Evolutionary conservation across 2,888 invertebrate species (phyloP).

Genomic region (Acronicta leporina): DNA sequence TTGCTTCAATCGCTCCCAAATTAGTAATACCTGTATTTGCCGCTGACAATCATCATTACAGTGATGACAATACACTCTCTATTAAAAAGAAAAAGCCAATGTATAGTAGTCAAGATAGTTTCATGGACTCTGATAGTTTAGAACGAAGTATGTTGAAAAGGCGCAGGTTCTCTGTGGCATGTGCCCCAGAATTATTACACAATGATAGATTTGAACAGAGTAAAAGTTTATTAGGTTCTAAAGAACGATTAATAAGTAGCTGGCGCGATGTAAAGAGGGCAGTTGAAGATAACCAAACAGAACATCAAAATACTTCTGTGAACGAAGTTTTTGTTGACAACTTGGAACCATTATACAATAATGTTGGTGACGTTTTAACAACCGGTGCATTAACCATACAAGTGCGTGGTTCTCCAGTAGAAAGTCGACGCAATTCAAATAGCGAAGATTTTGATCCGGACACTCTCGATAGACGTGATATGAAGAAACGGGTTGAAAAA

Average conservation of each 20-base stretch:
- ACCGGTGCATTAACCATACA: conserved; percentile 95
- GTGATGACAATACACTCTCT: conserved; percentile 76
- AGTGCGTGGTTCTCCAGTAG: conserved; percentile 93
- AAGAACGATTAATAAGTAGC: conserved; percentile 76
- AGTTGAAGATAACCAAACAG: conserved; percentile 65
- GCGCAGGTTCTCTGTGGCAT: conserved; percentile 81
- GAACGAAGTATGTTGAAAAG: conserved; percentile 73
- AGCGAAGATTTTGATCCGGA: conserved; percentile 94
- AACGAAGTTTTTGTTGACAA: conserved; percentile 92
- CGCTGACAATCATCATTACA: conserved; percentile 80
- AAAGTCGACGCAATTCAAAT: conserved; percentile 90
- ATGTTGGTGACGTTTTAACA: conserved; percentile 77
- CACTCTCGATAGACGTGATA: conserved; percentile 91
- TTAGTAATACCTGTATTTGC: conserved; percentile 83
- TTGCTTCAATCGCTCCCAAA: conserved; percentile 76
- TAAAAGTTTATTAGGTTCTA: conserved; percentile 66
- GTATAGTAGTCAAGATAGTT: conserved; percentile 63
- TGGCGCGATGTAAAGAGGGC: conserved; percentile 80
- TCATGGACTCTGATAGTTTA: conserved; percentile 79
- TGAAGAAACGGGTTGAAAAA: conserved; percentile 82
- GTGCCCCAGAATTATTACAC: conserved; percentile 82
- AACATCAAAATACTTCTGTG: conserved; percentile 81
- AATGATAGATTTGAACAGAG: conserved; percentile 65
- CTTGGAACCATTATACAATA: conserved; percentile 86
- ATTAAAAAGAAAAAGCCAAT: conserved; percentile 67